Base-by-base conservation (phyloP, 2,888 invertebrate genomes). In the Dioctria rufipes region DNA sequence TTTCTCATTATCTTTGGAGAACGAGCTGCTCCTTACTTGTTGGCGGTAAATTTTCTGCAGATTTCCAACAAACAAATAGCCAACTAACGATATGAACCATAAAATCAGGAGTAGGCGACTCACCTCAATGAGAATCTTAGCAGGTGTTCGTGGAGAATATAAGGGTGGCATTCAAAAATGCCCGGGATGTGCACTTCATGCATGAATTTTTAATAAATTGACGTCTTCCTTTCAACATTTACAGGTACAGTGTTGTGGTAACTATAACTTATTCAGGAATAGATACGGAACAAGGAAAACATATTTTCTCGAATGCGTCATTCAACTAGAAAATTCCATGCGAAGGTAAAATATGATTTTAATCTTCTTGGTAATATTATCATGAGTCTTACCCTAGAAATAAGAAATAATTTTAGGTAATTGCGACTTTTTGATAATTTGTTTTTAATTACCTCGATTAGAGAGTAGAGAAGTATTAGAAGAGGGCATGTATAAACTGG, bases 11-110 rank as follows among this genome's bases (percentile, higher is more conserved):
- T 58, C 58, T n/a, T 58, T 13, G 58, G 11, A 11, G 58, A 5
- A 13, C 8, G 58, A 58, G 58, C 58, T 13, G 2, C 58, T 13
- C n/a, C 58, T 58, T 58, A 11, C 58, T 11, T 58, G 58, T n/a
- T 13, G 58, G 58, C 25, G 58, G 58, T 58, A 58, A 58, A 58
- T 58, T 58, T 58, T n/a, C n/a, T 58, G 11, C 5, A 46, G 58
- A 58, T 8, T 11, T 13, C 5, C 58, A 13, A 11, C 58, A 46
- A 58, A 58, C 58, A 58, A 13, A 58, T 58, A 11, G 58, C 58
- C 58, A 58, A 58, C 58, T 58, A 58, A 58, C 58, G 58, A 58
- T 58, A 58, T 58, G 58, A 58, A 13, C 58, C 58, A 58, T 58
- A 58, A 58, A 58, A 5, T n/a, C 11, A 58, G 11, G 58, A 58